phyloP scores from a whole-genome alignment of 1,140 invertebrate species.

The Catajapyx aquilonaris region DNA sequence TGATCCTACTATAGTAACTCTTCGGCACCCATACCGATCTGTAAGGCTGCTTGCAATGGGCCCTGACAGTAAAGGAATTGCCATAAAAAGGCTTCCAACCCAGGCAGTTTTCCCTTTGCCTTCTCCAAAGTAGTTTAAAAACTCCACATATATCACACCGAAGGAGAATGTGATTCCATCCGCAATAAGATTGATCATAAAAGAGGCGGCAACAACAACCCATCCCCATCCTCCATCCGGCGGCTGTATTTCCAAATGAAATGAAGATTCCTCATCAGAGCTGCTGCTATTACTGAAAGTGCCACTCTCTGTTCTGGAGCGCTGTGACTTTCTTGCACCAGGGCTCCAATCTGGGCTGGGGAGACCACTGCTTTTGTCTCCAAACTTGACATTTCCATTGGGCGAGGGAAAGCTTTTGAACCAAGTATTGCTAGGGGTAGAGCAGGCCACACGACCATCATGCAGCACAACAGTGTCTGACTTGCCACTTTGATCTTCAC shows the following conservation, averaged over 20 bases:
- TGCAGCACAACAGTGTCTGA: not conserved
- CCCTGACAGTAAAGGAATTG: conserved; percentile 69
- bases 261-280: conserved; percentile 34
- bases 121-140: conserved; percentile 62
- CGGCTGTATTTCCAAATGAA: conserved; percentile 37
- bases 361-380: not conserved
- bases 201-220: conserved; percentile 58
- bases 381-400: not conserved
- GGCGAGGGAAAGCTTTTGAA: not conserved
- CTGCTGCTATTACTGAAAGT: conserved; percentile 17
- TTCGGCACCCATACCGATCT: conserved; percentile 63
- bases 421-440: not conserved
- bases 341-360: too few relatives aligned
- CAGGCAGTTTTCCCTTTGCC: conserved; percentile 71
- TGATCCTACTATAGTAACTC: conserved; percentile 57
- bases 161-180: conserved; percentile 88
- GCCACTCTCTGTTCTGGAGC: not conserved
- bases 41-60: conserved; percentile 73
- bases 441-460: not conserved
- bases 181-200: conserved; percentile 80
- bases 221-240: conserved; percentile 59
- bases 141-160: conserved; percentile 68
- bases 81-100: conserved; percentile 75
- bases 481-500: not conserved
- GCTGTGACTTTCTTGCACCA: too few relatives aligned